These are phyloP conservation scores for Psittacula derbiana DNA, from an alignment of 2,797 vertebrate species.

Conservation along the genomic window DNA sequence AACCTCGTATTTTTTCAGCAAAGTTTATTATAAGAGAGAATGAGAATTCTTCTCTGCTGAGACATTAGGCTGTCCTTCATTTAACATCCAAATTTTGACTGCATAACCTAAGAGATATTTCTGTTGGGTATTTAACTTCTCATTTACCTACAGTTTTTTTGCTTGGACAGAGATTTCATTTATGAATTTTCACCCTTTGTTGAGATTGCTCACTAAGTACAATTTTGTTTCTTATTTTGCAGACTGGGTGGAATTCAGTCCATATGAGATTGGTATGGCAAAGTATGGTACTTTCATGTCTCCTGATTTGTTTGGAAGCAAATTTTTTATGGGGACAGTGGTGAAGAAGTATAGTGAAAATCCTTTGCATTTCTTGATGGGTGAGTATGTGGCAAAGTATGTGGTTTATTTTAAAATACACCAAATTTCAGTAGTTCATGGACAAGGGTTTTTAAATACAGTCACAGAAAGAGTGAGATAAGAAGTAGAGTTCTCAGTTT, in stretches of 20 bases:
- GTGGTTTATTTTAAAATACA: not conserved
- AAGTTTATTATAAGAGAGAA: not conserved
- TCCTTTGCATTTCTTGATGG: slow-evolving; percentile 96
- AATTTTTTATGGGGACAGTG: slow-evolving; percentile 97
- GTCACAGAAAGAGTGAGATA: not conserved
- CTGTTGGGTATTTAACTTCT: not conserved
- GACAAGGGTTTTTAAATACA: not conserved
- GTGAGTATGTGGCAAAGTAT: slow-evolving; percentile 75
- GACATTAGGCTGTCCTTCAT: not conserved
- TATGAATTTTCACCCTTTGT: not conserved
- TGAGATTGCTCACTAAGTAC: not conserved
- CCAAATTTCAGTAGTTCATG: not conserved
- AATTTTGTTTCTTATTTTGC: slow-evolving; percentile 52
- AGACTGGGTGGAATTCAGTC: slow-evolving; percentile 99
- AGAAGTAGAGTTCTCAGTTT: not conserved
- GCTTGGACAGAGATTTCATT: not conserved
- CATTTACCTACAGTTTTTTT: not conserved
- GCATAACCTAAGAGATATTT: not conserved
- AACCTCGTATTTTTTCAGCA: not conserved
- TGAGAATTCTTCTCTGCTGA: not conserved
- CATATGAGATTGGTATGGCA: slow-evolving; percentile 98
- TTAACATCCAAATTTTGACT: not conserved
- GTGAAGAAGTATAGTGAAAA: slow-evolving; percentile 93
- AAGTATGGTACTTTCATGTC: slow-evolving; percentile 99
- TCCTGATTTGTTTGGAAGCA: slow-evolving; percentile 95